A percentile compares a stretch with the other conserved stretches of the same genome.
Conservation (phyloP, 2,888 invertebrate genomes). For the Tetragonula carbonaria region DNA sequence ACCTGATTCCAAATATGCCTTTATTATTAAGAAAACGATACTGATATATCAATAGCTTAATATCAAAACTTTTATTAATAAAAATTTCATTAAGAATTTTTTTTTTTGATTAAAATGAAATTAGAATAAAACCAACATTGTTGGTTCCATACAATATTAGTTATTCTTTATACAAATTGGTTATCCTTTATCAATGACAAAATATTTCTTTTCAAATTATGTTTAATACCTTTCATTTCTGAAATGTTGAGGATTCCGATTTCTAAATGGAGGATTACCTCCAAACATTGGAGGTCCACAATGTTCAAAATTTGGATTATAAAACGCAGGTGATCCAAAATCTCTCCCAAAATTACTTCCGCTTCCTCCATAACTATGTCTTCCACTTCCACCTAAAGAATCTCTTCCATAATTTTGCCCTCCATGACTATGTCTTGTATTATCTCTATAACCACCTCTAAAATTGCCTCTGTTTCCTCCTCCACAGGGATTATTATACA, state of each 20-base stretch:
- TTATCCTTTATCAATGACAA: no score
- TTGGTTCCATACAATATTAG: no score
- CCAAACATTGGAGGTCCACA: constrained; percentile 75
- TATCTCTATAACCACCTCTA: constrained; percentile 77
- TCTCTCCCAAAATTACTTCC: constrained; percentile 76
- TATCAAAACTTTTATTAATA: no score
- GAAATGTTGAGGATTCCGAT: constrained; percentile 79
- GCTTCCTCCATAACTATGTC: constrained; percentile 83
- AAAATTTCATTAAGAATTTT: no score
- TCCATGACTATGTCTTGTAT: constrained; percentile 77
- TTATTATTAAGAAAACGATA: no score
- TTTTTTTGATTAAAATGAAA: no score
- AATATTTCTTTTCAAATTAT: not conserved
- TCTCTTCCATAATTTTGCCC: constrained; percentile 84
- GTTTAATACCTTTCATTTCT: constrained; percentile 68
- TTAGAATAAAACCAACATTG: no score
- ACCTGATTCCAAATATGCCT: no score
- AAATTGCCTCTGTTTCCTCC: constrained; percentile 81
- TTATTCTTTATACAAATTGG: no score
- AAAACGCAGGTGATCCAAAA: constrained; percentile 76
- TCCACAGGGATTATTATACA: constrained; percentile 87
- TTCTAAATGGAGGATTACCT: constrained; percentile 76
- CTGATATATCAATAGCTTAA: no score
- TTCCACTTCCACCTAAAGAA: constrained; percentile 79
- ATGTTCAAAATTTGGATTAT: constrained; percentile 77